Percentiles rank a stretch among this genome's conserved stretches.
Conservation (phyloP, 2,888 invertebrate genomes). For the Podabrus alpinus region DNA sequence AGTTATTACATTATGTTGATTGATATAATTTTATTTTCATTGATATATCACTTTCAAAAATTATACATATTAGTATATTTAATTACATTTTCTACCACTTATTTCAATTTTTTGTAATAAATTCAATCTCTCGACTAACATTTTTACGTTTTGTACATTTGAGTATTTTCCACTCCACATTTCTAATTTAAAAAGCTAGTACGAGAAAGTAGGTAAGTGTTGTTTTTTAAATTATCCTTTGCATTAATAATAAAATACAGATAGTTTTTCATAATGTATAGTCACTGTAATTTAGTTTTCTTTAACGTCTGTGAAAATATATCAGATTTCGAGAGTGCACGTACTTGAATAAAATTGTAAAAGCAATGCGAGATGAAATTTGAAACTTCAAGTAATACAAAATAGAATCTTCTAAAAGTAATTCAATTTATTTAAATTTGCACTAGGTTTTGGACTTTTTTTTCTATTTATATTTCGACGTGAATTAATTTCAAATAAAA, state of each 20-base stretch:
- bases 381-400: background rate
- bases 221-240: background rate
- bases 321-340: background rate
- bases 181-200: too few species aligned
- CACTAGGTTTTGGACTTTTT: background rate
- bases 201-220: too few species aligned
- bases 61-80: too few species aligned
- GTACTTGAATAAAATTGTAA: background rate
- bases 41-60: too few species aligned
- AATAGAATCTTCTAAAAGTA: background rate
- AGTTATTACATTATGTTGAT: too few species aligned
- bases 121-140: too few species aligned
- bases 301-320: background rate
- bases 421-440: background rate
- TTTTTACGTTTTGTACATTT: too few species aligned
- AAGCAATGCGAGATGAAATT: background rate
- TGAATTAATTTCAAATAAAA: background rate
- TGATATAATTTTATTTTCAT: too few species aligned
- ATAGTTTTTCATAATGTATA: background rate
- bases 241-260: background rate
- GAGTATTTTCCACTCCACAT: too few species aligned
- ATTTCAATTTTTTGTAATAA: too few species aligned
- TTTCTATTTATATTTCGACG: background rate
- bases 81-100: too few species aligned
- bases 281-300: background rate